Evolutionary conservation across 2,113 vertebrate species (phyloP).

Genomic region (Onychostruthus taczanowskii): DNA sequence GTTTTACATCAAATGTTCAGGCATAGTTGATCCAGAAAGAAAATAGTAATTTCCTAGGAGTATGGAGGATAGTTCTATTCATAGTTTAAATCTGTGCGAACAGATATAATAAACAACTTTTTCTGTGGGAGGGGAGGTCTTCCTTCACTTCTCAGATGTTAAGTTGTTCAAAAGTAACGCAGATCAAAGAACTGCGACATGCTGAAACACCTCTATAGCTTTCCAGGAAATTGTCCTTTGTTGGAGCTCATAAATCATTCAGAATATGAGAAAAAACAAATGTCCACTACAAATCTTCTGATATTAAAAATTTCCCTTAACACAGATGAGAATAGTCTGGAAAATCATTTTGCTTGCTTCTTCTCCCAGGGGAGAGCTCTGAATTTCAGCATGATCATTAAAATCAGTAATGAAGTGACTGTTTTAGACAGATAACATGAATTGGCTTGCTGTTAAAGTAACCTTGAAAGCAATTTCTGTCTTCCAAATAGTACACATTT

Average conservation of each 20-base stretch:
- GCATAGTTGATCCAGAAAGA: background rate
- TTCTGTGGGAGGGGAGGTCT: background rate
- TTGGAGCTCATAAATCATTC: background rate
- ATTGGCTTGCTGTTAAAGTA: background rate
- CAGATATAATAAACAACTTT: background rate
- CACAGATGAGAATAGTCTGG: background rate
- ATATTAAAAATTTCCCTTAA: background rate
- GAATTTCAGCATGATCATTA: background rate
- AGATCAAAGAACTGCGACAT: background rate
- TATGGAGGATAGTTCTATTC: background rate
- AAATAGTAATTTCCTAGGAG: background rate
- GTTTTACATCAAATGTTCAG: background rate
- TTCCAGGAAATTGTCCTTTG: background rate
- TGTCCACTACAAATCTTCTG: background rate
- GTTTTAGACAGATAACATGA: background rate
- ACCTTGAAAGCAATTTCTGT: background rate
- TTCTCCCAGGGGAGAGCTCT: background rate
- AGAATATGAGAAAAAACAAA: slow-evolving; percentile 3
- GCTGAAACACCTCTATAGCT: background rate
- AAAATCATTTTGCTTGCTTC: background rate
- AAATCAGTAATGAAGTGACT: slow-evolving; percentile 7
- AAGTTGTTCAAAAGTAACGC: background rate
- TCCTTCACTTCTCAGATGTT: background rate
- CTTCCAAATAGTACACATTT: background rate
- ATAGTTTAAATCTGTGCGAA: background rate